A percentile compares a stretch with the other conserved stretches of the same genome.
These are phyloP conservation scores for Ariopsis seemanni DNA, from an alignment of 2,113 vertebrate species.

Conservation along the genomic window DNA sequence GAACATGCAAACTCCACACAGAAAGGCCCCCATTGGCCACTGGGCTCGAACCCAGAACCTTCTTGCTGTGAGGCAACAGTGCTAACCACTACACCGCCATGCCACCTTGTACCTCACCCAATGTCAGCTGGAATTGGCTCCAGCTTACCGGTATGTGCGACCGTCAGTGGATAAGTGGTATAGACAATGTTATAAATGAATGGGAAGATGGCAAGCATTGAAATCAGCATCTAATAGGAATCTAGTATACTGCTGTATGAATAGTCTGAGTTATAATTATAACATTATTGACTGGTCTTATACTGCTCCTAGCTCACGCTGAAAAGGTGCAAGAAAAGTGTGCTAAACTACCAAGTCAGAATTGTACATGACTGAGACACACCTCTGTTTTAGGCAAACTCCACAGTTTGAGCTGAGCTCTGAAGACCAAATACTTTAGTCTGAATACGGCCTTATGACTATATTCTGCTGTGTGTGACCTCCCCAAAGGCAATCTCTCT, in stretches of 20 bases:
- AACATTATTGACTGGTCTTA: background rate
- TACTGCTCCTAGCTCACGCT: background rate
- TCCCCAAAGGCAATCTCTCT: background rate
- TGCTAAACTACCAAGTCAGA: background rate
- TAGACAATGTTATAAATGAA: too few species aligned
- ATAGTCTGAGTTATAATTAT: background rate
- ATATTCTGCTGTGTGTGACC: background rate
- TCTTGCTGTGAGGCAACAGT: too few species aligned
- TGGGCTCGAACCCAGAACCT: too few species aligned
- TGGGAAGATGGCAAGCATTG: background rate
- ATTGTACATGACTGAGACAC: background rate
- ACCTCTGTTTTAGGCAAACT: background rate
- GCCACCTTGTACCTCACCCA: too few species aligned
- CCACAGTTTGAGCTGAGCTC: background rate
- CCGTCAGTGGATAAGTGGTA: too few species aligned
- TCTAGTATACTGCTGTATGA: background rate
- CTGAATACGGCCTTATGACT: background rate
- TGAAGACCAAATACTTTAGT: background rate
- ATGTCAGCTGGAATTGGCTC: too few species aligned
- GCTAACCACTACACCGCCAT: too few species aligned
- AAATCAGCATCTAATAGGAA: background rate
- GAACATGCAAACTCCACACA: too few species aligned
- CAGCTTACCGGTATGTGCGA: too few species aligned
- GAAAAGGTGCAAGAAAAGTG: background rate
- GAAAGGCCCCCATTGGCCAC: too few species aligned